phyloP scores from a whole-genome alignment of 1,140 invertebrate genomes.

The Homarus americanus region DNA sequence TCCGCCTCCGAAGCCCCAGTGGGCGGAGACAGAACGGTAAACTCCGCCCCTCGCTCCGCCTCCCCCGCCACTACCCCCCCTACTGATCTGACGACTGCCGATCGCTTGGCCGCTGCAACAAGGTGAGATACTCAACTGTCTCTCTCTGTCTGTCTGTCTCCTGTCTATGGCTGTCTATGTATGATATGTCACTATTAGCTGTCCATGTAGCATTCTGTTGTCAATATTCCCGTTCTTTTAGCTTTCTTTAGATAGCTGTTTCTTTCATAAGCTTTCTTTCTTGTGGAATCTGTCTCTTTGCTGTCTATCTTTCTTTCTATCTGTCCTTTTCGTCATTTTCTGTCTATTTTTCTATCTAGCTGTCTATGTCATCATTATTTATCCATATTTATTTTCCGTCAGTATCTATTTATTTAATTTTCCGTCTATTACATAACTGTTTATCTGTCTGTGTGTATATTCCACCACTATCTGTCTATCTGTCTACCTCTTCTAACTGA shows the following conservation, averaged over 20 bases:
- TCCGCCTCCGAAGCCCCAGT: conserved; percentile 54
- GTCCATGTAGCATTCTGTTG: too few relatives aligned
- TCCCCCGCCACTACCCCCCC: conserved; percentile 44
- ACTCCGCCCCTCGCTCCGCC: conserved; percentile 54
- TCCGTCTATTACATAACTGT: background rate
- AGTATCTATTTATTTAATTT: background rate
- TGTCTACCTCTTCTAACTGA: too few relatives aligned
- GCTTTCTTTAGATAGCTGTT: background rate
- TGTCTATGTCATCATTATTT: background rate
- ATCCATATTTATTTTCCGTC: background rate
- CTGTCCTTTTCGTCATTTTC: background rate
- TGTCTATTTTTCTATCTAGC: background rate
- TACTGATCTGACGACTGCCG: conserved; percentile 34
- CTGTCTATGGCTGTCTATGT: too few relatives aligned
- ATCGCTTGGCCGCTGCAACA: conserved; percentile 51
- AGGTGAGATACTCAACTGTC: conserved; percentile 17
- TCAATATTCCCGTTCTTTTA: background rate
- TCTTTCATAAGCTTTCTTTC: background rate
- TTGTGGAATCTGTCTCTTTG: background rate
- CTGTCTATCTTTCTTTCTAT: background rate
- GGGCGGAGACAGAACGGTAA: conserved; percentile 38
- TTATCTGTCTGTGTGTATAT: too few relatives aligned
- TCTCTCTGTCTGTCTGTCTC: conserved; percentile 6
- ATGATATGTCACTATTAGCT: too few relatives aligned
- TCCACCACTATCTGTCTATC: too few relatives aligned